Evolutionary conservation across 2,797 vertebrate genomes (phyloP), one percentile per base, ranked within the genome.

Genomic region (Ceryle rudis): DNA sequence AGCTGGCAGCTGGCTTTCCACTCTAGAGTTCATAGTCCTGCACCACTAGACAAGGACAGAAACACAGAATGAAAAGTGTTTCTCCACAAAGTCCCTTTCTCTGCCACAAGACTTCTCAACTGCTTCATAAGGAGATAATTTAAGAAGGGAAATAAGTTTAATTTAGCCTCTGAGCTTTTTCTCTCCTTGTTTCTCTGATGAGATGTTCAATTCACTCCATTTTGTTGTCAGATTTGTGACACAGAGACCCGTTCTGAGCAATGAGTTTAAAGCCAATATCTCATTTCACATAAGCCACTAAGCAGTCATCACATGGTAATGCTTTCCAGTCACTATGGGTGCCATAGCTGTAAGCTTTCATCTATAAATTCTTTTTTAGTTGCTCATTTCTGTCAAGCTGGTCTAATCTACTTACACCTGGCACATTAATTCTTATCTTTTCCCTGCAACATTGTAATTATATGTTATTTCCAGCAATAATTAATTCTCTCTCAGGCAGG

Each of bases 341-440:
- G 93, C 91, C 94, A 97, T 89, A 92, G 72, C 94, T 97, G 90
- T 92, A 92, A 95, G 94, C 95, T 95, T 96, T 96, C 95, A 96
- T 96, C 96, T 95, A 96, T 97, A 97, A 97, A 96, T 97, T 96
- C 96, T 93, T 96, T 90, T 93, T 96, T 61, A 96, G 97, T 96
- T 96, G 83, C 93, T 96, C 93, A 89, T 97, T 97, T 95, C 97
- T 97, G 96, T 97, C 96, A 97, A 97, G 86, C 96, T 96, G 93
- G 97, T 96, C 97, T 97, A 97, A 97, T 97, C 97, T 97, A 94
- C 97, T 97, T 97, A 97, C 97, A 97, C 96, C 97, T 97, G 97
- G 97, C 97, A 97, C 96, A 97, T 97, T 97, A 97, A 97, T 97
- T 97, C 97, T 97, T 97, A 97, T 97, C 97, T 97, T 97, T 97